Evolutionary conservation across 2,113 vertebrate species (phyloP), one percentile per base, ranked within the genome.

Genomic region (Notothenia coriiceps): DNA sequence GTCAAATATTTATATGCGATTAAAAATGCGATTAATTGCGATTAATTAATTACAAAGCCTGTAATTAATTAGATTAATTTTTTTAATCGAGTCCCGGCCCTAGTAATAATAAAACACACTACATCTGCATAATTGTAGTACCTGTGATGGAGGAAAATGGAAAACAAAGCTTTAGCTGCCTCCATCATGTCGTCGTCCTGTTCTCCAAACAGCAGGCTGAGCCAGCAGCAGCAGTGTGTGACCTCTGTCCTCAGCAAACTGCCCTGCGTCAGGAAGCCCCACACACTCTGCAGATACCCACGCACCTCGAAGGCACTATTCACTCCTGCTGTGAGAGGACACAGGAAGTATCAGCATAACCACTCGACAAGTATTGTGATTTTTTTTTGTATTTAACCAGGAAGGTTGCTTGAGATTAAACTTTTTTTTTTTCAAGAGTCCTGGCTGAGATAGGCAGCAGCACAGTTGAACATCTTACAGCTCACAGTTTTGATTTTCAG

Each of bases 111-210:
- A 51, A 43, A 62, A 18, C 0, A 10, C 43, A 33, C 29, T 4
- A 13, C 0, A 1, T 29, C 12, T 35, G 43, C n/a, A 20, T 8
- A 11, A n/a, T 0, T 17, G 35, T 33, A 55, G 59, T 77, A 96
- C 90, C 93, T 91, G 74, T 94, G 71, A 70, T 93, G 93, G 35
- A 96, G 91, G 91, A 97, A 97, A 77, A 98, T 86, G 43, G 87
- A 77, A 20, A 98, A 69, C 17, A 94, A 89, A 10, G 94, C 92
- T 76, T 93, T 97, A 80, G 96, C 95, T n/a, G 97, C 97, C 86
- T 99, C 97, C 82, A 98, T 93, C 96, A 99, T 95, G 88, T 99
- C 97, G 67, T 99, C 98, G 0, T 99, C 98, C 92, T 99, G 98
- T 55, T 99, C 98, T 54, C 95, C 94, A 71, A 99, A 98, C 77